These are phyloP conservation scores for Psilopogon haemacephalus DNA, from an alignment of 2,113 vertebrate species.

Conservation along the genomic window DNA sequence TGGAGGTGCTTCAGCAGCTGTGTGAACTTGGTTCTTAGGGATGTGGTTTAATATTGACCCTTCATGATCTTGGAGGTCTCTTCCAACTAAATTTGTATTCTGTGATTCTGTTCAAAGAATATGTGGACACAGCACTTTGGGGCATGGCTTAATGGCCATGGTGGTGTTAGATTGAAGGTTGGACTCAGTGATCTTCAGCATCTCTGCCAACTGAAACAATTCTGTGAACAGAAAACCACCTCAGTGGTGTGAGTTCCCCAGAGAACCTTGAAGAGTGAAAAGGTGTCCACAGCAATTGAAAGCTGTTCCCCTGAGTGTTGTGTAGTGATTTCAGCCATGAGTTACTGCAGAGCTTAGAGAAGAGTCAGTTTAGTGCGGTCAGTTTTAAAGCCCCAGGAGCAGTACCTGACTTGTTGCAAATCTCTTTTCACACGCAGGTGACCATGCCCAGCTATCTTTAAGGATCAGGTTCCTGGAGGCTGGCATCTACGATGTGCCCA, in stretches of 20 bases:
- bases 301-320: background rate
- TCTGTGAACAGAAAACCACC: background rate
- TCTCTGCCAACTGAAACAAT: too few relatives aligned
- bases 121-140: too few relatives aligned
- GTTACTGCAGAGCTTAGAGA: background rate
- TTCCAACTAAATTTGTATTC: too few relatives aligned
- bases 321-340: background rate
- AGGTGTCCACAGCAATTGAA: background rate
- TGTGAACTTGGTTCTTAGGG: too few relatives aligned
- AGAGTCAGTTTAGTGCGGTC: background rate
- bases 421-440: slow-evolving; percentile 72
- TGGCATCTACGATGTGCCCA: slow-evolving; percentile 92
- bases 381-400: background rate
- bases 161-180: too few relatives aligned
- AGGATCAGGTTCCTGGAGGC: slow-evolving; percentile 91
- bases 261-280: background rate
- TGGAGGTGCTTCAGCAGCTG: too few relatives aligned
- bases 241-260: background rate
- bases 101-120: too few relatives aligned
- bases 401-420: background rate
- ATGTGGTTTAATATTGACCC: too few relatives aligned
- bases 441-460: slow-evolving; percentile 91
- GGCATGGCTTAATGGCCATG: too few relatives aligned
- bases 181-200: too few relatives aligned
- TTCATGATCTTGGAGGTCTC: too few relatives aligned